Percentiles rank a stretch among this genome's conserved stretches.
These are phyloP conservation scores for Drosophila helvetica DNA, from an alignment of 2,888 invertebrate species.

Conservation along the genomic window DNA sequence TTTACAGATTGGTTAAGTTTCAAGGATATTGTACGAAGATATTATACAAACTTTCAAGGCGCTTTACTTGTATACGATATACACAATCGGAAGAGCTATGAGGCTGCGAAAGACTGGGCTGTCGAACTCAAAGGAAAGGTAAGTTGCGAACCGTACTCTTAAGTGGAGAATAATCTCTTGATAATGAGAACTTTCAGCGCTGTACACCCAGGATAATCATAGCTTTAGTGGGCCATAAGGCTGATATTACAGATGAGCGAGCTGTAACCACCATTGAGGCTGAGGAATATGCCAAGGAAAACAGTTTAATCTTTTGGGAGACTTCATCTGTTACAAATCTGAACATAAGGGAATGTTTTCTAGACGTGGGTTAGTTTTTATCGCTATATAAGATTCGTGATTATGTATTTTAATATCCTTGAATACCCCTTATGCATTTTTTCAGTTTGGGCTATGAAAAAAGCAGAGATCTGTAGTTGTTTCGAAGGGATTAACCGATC, in stretches of 20 bases:
- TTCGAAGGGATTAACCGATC: constrained; percentile 2
- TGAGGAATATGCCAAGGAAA: constrained; percentile 12
- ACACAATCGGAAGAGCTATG: constrained; percentile 30
- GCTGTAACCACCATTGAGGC: constrained; percentile 31
- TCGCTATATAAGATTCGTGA: too few relatives aligned
- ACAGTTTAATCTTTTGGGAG: constrained; percentile 46
- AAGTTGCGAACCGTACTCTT: background rate
- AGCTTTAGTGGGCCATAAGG: constrained; percentile 43
- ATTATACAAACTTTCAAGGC: constrained; percentile 28
- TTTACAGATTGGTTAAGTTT: constrained; percentile 32
- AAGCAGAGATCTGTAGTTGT: background rate
- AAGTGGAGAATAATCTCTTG: background rate
- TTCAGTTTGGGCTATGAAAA: constrained; percentile 20
- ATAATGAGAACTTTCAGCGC: background rate
- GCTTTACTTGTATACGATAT: constrained; percentile 56
- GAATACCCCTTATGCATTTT: background rate
- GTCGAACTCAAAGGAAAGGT: constrained; percentile 33
- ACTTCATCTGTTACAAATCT: constrained; percentile 20
- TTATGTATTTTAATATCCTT: background rate
- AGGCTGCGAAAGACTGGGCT: constrained; percentile 36
- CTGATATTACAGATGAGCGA: constrained; percentile 31
- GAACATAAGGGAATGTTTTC: constrained; percentile 24
- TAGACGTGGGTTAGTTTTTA: constrained; percentile 34
- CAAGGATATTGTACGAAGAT: constrained; percentile 11
- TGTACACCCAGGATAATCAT: constrained; percentile 24